Evolutionary conservation across 1,140 invertebrate genomes (phyloP).

Genomic region (Daktulosphaira vitifoliae): DNA sequence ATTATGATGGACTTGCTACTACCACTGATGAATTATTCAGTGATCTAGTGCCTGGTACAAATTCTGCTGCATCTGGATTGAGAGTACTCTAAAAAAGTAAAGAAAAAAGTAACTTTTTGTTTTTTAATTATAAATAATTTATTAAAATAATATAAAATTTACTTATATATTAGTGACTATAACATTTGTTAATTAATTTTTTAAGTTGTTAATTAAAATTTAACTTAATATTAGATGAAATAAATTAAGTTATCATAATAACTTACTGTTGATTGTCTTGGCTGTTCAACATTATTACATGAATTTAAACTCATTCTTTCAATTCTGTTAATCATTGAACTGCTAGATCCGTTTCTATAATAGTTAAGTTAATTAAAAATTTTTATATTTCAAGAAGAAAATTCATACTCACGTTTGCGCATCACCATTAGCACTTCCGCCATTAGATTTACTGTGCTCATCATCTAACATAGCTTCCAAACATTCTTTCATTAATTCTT

Average conservation of each 20-base stretch:
- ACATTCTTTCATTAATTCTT: slow-evolving; percentile 77
- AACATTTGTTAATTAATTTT: too few relatives aligned
- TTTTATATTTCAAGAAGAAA: too few relatives aligned
- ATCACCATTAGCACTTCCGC: slow-evolving; percentile 12
- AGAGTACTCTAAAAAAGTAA: slow-evolving; percentile 53
- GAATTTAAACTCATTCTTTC: slow-evolving; percentile 21
- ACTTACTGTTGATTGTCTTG: slow-evolving; percentile 30
- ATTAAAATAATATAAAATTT: too few relatives aligned
- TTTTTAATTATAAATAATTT: too few relatives aligned
- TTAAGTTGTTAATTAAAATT: too few relatives aligned
- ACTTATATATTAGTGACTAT: too few relatives aligned
- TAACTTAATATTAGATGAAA: too few relatives aligned
- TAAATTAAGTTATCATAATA: too few relatives aligned
- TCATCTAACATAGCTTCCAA: slow-evolving; percentile 73
- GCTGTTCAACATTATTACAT: slow-evolving; percentile 21
- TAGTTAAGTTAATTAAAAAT: too few relatives aligned
- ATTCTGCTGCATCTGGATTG: slow-evolving; percentile 70
- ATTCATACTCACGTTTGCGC: slow-evolving; percentile 22
- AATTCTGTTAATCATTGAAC: slow-evolving; percentile 16
- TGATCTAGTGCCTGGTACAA: slow-evolving; percentile 50
- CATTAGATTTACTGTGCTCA: slow-evolving; percentile 42
- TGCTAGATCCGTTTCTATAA: slow-evolving; percentile 18
- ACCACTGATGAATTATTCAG: slow-evolving; percentile 14
- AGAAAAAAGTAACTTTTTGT: too few relatives aligned
- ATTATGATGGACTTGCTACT: slow-evolving; percentile 30